Evolutionary conservation across 2,888 invertebrate genomes (phyloP).

Genomic region (Ceriagrion tenellum): DNA sequence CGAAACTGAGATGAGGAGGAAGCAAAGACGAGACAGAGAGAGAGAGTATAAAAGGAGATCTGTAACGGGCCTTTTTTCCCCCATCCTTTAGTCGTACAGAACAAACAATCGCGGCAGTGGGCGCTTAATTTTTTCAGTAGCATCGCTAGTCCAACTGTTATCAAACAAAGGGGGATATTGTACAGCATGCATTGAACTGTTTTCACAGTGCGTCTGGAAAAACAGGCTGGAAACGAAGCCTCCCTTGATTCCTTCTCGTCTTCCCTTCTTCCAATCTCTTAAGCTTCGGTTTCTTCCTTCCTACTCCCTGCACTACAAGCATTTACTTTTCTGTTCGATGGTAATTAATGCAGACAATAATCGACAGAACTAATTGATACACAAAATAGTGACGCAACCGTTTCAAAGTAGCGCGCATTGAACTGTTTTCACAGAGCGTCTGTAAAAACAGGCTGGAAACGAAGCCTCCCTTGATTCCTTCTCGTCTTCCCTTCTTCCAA

Average conservation of each 20-base stretch:
- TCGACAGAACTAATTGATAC: too few species aligned
- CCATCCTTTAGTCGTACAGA: neutral
- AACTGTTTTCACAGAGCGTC: neutral
- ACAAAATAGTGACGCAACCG: too few species aligned
- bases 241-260: too few species aligned
- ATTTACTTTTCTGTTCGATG: too few species aligned
- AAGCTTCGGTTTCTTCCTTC: too few species aligned
- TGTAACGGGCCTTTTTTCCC: neutral
- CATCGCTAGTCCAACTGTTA: neutral
- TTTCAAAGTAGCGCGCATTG: neutral
- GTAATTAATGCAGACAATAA: too few species aligned
- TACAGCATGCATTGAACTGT: neutral
- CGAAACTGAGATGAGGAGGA: neutral
- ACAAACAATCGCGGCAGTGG: neutral
- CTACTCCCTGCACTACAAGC: too few species aligned
- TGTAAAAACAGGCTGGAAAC: neutral
- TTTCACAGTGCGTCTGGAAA: neutral
- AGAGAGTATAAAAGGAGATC: neutral
- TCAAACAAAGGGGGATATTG: neutral
- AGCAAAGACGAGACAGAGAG: neutral
- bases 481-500: too few species aligned
- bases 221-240: neutral
- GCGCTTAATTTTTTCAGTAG: neutral
- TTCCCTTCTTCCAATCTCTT: too few species aligned
- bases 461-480: too few species aligned